phyloP scores from a whole-genome alignment of 2,113 vertebrate genomes.

The Onychostoma macrolepis region DNA sequence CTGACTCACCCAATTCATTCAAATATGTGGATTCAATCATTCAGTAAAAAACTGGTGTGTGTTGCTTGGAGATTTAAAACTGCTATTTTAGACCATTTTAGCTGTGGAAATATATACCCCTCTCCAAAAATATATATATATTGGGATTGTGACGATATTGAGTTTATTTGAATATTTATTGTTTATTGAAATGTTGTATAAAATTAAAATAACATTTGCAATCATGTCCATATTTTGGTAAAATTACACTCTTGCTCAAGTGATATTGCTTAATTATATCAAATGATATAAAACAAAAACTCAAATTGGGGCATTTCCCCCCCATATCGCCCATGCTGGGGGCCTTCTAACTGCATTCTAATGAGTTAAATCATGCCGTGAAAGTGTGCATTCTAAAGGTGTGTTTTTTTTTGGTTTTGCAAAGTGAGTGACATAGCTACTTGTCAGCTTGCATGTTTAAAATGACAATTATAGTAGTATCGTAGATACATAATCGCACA shows the following conservation, averaged over 20 bases:
- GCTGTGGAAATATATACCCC: no score
- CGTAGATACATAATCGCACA: not conserved
- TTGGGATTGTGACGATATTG: no score
- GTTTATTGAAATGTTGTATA: no score
- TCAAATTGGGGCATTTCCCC: not conserved
- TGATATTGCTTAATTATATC: not conserved
- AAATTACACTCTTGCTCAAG: not conserved
- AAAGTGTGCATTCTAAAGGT: not conserved
- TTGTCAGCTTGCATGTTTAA: not conserved
- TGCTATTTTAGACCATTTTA: not conserved
- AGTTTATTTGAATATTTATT: no score
- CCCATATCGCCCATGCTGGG: not conserved
- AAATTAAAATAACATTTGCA: no score
- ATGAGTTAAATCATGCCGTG: not conserved
- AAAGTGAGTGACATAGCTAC: not conserved
- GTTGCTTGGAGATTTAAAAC: no score
- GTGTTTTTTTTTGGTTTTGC: not conserved
- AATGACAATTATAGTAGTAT: not conserved
- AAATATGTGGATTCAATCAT: no score
- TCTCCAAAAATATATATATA: no score
- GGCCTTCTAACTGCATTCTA: not conserved
- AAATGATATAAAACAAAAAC: not conserved
- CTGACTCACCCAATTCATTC: not conserved
- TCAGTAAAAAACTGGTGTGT: no score
- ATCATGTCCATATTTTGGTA: not conserved